Evolutionary conservation across 2,888 invertebrate genomes (phyloP), one percentile per base, ranked within the genome.

Genomic region (Caenorhabditis sp.): DNA sequence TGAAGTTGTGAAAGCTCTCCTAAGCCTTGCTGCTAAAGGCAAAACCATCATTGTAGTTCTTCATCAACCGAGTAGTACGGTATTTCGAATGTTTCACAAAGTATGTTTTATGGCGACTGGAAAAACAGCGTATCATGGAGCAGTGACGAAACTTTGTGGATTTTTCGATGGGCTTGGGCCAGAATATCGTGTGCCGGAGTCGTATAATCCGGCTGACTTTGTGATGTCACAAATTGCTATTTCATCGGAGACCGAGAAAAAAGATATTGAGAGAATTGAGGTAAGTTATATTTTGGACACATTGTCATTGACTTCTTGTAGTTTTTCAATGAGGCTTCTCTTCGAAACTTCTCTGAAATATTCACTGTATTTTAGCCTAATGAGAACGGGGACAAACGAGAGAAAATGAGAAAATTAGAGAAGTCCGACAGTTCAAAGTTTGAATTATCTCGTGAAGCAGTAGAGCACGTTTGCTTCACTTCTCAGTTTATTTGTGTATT

Each of bases 31-130:
- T 1, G 72, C 82, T 4, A 87, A 92, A 82, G 95, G 95, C 26
- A 95, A 94, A 89, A 95, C 95, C 0, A 92, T 97, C 63, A 91
- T 97, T 26, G 92, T 93, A 84, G 96, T 96, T 1, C 94, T 97
- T 77, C 96, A 97, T 90, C 96, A 97, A 89, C 96, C 96, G 0
- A 94, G 94, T 0, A 95, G 94, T 0, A 94, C 95, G 88, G 88
- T 90, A 20, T 96, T 93, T 88, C 92, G 93, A 26, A 91, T 95
- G 90, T 96, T 96, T 87, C 94, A 95, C 89, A 93, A 89, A 63
- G 81, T 85, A 0, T 84, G 83, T 50, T 84, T 85, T 69, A 82
- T 85, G 84, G 81, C 83, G 1, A 69, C 78, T 52, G 85, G 85
- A 10, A 74, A 78, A 59, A 69, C 79, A 0, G 80, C 79, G n/a